Evolutionary conservation across 2,888 invertebrate genomes (phyloP).

Genomic region (Apotomis betuletana): DNA sequence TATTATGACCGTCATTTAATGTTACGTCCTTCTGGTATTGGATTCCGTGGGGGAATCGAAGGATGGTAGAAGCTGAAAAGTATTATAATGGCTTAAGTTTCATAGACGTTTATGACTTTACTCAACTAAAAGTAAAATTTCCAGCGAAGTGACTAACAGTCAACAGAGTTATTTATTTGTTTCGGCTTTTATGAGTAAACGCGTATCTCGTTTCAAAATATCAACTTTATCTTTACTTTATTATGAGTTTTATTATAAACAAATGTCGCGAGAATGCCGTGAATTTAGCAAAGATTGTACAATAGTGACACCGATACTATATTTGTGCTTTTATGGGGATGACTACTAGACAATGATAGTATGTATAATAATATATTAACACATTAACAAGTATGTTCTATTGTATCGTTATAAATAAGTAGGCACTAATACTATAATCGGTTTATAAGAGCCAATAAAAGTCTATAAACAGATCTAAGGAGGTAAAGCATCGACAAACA

Average conservation of each 20-base stretch:
- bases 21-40: constrained; percentile 4
- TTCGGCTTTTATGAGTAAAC: constrained; percentile 41
- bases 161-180: constrained; percentile 42
- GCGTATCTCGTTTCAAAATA: constrained; percentile 40
- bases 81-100: neutral
- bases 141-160: constrained; percentile 42
- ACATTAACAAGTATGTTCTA: neutral
- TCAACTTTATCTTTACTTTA: constrained; percentile 34
- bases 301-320: too few relatives aligned
- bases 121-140: constrained; percentile 14
- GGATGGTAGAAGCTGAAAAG: neutral
- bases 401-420: neutral
- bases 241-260: constrained; percentile 24
- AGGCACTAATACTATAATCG: neutral
- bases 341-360: neutral
- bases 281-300: too few relatives aligned
- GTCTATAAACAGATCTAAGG: constrained; percentile 26
- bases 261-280: constrained; percentile 6
- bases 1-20: too few relatives aligned
- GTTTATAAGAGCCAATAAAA: constrained; percentile 31
- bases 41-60: constrained; percentile 1
- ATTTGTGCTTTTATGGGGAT: neutral
- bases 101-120: constrained; percentile 1
- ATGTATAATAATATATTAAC: neutral
- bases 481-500: constrained; percentile 25